phyloP scores from a whole-genome alignment of 2,113 vertebrate genomes.

The Coptodon rendalli region DNA sequence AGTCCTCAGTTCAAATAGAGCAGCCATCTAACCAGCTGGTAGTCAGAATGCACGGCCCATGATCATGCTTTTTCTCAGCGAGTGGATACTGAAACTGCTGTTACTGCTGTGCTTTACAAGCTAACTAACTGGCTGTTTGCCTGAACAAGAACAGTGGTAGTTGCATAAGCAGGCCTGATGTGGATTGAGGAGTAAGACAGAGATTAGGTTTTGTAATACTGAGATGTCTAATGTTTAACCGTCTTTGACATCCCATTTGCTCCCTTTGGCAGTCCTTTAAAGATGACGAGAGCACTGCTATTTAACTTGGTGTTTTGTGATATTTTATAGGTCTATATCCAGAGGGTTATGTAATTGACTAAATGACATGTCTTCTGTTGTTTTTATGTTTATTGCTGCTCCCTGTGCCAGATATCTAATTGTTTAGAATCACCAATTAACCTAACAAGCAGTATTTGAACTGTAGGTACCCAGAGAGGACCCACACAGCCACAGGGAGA shows the following conservation, averaged over 20 bases:
- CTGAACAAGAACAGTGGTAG: conserved; percentile 5
- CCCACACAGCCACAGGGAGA: background rate
- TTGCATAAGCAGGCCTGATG: conserved; percentile 37
- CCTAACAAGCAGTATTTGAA: background rate
- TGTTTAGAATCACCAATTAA: background rate
- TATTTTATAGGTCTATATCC: background rate
- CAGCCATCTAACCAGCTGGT: conserved; percentile 28
- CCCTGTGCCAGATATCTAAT: background rate
- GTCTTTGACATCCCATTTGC: conserved; percentile 29
- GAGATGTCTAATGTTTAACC: conserved; percentile 37
- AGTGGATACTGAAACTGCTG: conserved; percentile 15
- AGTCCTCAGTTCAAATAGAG: conserved; percentile 10
- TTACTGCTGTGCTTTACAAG: conserved; percentile 29
- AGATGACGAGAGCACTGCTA: background rate
- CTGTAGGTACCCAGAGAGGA: background rate
- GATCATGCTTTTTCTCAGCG: background rate
- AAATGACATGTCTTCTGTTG: background rate
- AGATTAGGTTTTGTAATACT: conserved; percentile 21
- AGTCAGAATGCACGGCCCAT: conserved; percentile 2
- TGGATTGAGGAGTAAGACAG: conserved; percentile 32
- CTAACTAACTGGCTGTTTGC: conserved; percentile 30
- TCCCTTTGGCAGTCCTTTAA: background rate
- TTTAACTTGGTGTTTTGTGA: background rate
- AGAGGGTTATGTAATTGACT: background rate
- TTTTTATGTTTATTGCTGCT: background rate